phyloP scores from a whole-genome alignment of 2,888 invertebrate species.

The Pocota personata region DNA sequence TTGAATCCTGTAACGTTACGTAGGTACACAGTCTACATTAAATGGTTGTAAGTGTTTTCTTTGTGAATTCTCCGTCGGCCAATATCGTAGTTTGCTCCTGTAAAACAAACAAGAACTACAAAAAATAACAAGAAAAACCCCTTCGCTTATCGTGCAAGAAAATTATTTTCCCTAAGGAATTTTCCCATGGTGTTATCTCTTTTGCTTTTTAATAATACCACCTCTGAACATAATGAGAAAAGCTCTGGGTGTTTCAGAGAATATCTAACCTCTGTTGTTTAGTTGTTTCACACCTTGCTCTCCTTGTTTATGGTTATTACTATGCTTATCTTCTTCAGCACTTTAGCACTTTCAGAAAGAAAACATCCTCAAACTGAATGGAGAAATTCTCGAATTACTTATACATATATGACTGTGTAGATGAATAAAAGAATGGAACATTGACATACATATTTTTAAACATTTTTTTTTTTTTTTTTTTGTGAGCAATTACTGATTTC shows the following conservation, averaged over 20 bases:
- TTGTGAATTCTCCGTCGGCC: slow-evolving; percentile 8
- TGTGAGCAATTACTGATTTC: not conserved
- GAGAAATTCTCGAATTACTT: not conserved
- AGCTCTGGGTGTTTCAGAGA: slow-evolving; percentile 38
- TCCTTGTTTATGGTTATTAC: slow-evolving; percentile 58
- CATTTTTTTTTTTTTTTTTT: not conserved
- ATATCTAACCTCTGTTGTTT: slow-evolving; percentile 40
- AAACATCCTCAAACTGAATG: not conserved
- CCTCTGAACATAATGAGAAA: slow-evolving; percentile 47
- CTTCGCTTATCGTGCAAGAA: slow-evolving; percentile 34
- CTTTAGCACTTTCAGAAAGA: slow-evolving; percentile 40
- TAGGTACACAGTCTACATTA: not conserved
- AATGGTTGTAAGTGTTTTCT: slow-evolving; percentile 24
- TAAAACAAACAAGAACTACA: slow-evolving; percentile 30
- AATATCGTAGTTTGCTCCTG: slow-evolving; percentile 12
- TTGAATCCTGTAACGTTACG: not conserved
- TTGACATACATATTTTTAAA: not conserved
- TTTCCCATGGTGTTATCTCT: slow-evolving; percentile 46
- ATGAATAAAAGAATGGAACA: not conserved
- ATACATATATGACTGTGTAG: not conserved
- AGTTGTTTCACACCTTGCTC: slow-evolving; percentile 54
- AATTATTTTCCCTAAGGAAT: slow-evolving; percentile 46
- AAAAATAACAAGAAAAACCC: slow-evolving; percentile 1
- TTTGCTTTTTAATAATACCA: slow-evolving; percentile 49
- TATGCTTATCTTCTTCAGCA: slow-evolving; percentile 47